Conservation (phyloP, 2,888 invertebrate genomes). For the Chymomyza amoena region DNA sequence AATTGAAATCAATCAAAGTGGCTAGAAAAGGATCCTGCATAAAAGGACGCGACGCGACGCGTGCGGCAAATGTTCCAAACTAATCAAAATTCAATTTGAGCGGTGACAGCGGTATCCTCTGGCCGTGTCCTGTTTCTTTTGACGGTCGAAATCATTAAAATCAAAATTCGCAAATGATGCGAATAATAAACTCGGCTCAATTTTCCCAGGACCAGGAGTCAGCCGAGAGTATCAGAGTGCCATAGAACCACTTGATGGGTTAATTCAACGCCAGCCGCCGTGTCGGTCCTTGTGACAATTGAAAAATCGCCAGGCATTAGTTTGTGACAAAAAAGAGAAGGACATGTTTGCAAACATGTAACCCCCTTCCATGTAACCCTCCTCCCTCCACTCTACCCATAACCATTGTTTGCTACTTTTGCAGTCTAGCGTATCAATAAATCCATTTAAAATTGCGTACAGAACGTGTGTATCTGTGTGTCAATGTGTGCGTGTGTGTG, state of each 20-base stretch:
- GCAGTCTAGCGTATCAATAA: constrained; percentile 66
- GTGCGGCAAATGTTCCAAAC: constrained; percentile 44
- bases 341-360: constrained; percentile 68
- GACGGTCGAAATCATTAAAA: constrained; percentile 65
- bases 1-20: constrained; percentile 69
- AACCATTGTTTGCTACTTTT: constrained; percentile 24
- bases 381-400: neutral
- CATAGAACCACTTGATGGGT: constrained; percentile 56
- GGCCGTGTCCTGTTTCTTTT: neutral
- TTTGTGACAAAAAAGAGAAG: constrained; percentile 17
- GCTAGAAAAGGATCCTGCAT: constrained; percentile 19
- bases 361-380: constrained; percentile 15
- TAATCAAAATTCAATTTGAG: constrained; percentile 75
- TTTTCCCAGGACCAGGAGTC: constrained; percentile 55
- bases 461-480: constrained; percentile 44
- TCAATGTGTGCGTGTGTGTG: neutral
- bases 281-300: constrained; percentile 63
- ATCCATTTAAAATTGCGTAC: constrained; percentile 71
- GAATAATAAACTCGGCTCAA: constrained; percentile 64
- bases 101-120: neutral
- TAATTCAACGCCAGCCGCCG: constrained; percentile 53
- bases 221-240: neutral
- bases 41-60: constrained; percentile 27
- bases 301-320: constrained; percentile 71
- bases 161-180: constrained; percentile 77